Conservation (phyloP, 2,113 vertebrate species). For the Mystacornis crossleyi region DNA sequence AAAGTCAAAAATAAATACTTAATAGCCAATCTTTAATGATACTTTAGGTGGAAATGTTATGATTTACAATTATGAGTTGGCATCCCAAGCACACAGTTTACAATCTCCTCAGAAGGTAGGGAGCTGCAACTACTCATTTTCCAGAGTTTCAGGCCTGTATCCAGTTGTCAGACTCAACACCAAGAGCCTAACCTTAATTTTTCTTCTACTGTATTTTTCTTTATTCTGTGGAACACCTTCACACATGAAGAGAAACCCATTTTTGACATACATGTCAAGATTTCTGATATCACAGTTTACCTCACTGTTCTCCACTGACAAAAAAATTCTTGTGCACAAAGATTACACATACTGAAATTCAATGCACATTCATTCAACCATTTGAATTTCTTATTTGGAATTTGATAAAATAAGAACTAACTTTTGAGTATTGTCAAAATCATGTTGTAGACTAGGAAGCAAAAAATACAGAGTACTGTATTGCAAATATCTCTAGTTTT, state of each 20-base stretch:
- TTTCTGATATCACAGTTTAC: slow-evolving; percentile 21
- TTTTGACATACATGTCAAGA: slow-evolving; percentile 29
- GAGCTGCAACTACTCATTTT: neutral
- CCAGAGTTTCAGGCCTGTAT: neutral
- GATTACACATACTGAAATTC: neutral
- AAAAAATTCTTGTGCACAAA: neutral
- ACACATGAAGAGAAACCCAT: neutral
- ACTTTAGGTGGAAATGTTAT: neutral
- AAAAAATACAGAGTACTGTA: neutral
- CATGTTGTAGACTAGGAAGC: neutral
- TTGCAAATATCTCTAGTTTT: neutral
- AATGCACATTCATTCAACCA: neutral
- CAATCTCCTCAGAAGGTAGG: neutral
- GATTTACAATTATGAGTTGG: neutral
- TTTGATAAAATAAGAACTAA: neutral
- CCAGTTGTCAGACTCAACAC: neutral
- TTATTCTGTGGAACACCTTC: neutral
- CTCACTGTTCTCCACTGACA: neutral
- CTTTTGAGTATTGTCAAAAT: neutral
- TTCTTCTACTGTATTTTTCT: neutral
- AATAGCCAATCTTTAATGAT: neutral
- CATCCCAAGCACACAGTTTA: neutral
- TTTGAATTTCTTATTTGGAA: neutral
- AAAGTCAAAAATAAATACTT: neutral
- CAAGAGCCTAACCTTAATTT: neutral